Evolutionary conservation across 2,888 invertebrate genomes (phyloP), one percentile per base, ranked within the genome.

Genomic region (Alloplasta piceator): DNA sequence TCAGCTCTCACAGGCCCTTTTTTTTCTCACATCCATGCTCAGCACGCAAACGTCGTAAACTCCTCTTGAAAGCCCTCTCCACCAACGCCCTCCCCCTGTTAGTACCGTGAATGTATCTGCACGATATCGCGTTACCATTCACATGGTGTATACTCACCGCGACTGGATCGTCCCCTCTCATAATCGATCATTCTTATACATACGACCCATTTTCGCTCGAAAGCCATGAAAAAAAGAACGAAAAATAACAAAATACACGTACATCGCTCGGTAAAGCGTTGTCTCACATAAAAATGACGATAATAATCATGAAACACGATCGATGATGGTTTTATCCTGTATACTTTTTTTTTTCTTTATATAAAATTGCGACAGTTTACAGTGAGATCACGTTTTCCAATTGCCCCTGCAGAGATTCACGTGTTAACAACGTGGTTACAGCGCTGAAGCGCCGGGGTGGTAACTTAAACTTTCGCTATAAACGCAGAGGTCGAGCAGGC

Each of bases 401-500:
- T 64, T 66, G 75, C 70, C 68, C 60, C 71, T 72, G 56, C 41
- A 50, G 61, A 80, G 77, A 80, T 83, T 83, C 75, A 78, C 80
- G 79, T 68, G 82, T 83, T 80, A 83, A 80, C 75, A 83, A 80
- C 77, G 77, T 78, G 72, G 43, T 80, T 78, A 78, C 50, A 72
- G 64, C 26, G 26, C 26, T 26, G 3, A 3, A 26, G 26, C 26
- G 26, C 26, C 26, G 52, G 60, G 61, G 41, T 58, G 67, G 75
- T 70, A 81, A 75, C 77, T 75, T 75, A 80, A 78, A 81, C 82
- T 81, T 84, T 83, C 43, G 66, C 79, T 68, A 78, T 76, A 81
- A 84, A 83, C 78, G 75, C 41, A 75, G 68, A 39, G 71, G 39
- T 60, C 14, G 36, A 60, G 61, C 77, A 74, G 82, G 68, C 79